A percentile compares a stretch with the other conserved stretches of the same genome.
phyloP scores from a whole-genome alignment of 2,888 invertebrate species.

The Nymphalis urticae region DNA sequence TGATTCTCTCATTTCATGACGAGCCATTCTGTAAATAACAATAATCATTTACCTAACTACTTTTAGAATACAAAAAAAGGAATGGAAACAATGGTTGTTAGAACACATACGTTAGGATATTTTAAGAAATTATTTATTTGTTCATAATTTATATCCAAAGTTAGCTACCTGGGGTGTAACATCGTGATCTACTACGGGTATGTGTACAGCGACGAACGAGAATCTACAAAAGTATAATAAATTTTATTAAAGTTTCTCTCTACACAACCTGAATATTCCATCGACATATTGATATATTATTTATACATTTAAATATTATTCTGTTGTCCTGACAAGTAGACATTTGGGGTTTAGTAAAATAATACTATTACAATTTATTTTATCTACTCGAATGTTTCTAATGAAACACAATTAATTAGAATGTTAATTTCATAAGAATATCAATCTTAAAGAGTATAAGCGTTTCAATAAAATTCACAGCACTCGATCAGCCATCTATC shows the following conservation, averaged over 20 bases:
- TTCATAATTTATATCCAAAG: conserved; percentile 6
- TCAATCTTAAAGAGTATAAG: conserved; percentile 4
- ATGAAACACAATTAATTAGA: not conserved
- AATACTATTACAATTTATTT: conserved; percentile 2
- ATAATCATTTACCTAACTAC: not conserved
- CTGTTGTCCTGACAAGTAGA: not conserved
- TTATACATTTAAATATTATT: conserved; percentile 2
- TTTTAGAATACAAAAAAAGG: not conserved
- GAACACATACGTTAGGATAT: not conserved
- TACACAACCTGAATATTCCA: conserved; percentile 27
- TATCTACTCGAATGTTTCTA: conserved; percentile 9
- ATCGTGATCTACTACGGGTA: conserved; percentile 1
- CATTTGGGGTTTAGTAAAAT: not conserved
- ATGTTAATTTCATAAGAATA: conserved; percentile 2
- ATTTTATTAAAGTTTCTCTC: conserved; percentile 14
- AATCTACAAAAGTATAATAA: conserved; percentile 14
- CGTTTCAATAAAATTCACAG: conserved; percentile 13
- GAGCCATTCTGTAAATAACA: not conserved
- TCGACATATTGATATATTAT: not conserved
- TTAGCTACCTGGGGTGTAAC: not conserved
- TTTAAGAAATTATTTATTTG: not conserved
- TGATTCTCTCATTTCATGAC: conserved; percentile 3
- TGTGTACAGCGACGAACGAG: not conserved
- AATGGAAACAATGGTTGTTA: not conserved
- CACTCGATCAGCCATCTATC: not conserved